Percentiles rank a stretch among this genome's conserved stretches.
These are phyloP conservation scores for Folsomia candida DNA, from an alignment of 2,888 invertebrate genomes.

Conservation along the genomic window DNA sequence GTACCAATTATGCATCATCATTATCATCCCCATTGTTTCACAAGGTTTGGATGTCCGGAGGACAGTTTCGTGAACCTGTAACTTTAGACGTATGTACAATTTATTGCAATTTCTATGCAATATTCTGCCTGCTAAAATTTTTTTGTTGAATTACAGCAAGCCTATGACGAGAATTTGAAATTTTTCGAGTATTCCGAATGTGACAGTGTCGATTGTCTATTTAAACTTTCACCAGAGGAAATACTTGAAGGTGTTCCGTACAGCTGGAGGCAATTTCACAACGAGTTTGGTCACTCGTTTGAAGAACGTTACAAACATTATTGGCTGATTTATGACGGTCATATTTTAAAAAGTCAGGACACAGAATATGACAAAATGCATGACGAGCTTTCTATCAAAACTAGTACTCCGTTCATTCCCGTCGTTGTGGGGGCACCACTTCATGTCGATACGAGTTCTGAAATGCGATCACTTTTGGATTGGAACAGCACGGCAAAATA, in stretches of 20 bases:
- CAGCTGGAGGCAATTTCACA: constrained; percentile 65
- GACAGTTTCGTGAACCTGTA: constrained; percentile 59
- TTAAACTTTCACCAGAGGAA: constrained; percentile 56
- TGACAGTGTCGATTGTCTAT: constrained; percentile 58
- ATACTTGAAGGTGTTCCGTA: constrained; percentile 70
- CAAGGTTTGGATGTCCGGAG: constrained; percentile 76
- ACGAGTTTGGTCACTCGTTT: constrained; percentile 54
- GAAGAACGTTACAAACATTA: constrained; percentile 60
- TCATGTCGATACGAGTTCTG: constrained; percentile 37
- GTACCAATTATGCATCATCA: constrained; percentile 60
- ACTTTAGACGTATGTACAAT: constrained; percentile 5
- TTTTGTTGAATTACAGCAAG: constrained; percentile 22
- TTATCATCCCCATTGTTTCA: constrained; percentile 71
- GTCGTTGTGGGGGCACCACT: constrained; percentile 25
- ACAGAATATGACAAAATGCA: constrained; percentile 60
- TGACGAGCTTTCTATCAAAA: neutral
- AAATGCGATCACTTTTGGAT: constrained; percentile 36
- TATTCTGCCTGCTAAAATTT: neutral
- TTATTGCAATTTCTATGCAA: constrained; percentile 16
- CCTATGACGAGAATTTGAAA: constrained; percentile 33
- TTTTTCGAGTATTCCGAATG: constrained; percentile 52
- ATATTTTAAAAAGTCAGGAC: constrained; percentile 44
- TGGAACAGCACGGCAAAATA: constrained; percentile 40
- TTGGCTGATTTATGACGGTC: constrained; percentile 75
- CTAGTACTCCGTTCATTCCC: neutral